Conservation (phyloP, 30 jellyfish, hydroid and myxozoan species). For the Morbakka virulenta region DNA sequence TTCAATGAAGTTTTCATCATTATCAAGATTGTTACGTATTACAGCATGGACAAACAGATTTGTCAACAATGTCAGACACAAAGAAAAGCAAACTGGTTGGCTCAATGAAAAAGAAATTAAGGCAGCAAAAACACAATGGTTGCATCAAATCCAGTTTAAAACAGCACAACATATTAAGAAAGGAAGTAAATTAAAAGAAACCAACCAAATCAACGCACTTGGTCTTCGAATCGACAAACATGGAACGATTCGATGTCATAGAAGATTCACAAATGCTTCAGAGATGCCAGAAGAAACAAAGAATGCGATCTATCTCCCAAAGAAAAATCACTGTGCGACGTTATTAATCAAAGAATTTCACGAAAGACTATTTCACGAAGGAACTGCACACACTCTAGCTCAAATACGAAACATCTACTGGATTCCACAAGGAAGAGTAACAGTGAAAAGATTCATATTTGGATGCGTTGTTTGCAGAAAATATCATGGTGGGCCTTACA, state of each 20-base stretch:
- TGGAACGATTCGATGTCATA: constrained; percentile 16
- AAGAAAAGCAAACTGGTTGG: not conserved
- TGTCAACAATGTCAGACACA: not conserved
- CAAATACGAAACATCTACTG: no score
- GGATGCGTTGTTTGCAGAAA: constrained; percentile 2
- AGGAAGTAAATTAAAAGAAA: not conserved
- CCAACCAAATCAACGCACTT: not conserved
- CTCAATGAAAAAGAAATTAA: not conserved
- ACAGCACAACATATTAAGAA: not conserved
- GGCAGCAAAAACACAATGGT: not conserved
- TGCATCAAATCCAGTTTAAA: not conserved
- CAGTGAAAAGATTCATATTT: not conserved
- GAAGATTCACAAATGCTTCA: constrained; percentile 15
- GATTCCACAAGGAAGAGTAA: constrained; percentile 7
- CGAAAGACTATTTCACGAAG: not conserved
- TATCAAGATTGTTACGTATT: not conserved
- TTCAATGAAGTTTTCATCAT: constrained; percentile 1
- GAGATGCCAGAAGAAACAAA: constrained; percentile 9
- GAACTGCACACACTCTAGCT: no score
- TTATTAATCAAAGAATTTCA: constrained; percentile 10
- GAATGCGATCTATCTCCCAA: constrained; percentile 9
- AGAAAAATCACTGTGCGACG: not conserved
- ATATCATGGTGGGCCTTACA: constrained; percentile 19
- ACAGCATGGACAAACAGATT: constrained; percentile 9
- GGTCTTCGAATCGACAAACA: not conserved